phyloP scores from a whole-genome alignment of 2,113 vertebrate genomes.

The Oncorhynchus clarkii region DNA sequence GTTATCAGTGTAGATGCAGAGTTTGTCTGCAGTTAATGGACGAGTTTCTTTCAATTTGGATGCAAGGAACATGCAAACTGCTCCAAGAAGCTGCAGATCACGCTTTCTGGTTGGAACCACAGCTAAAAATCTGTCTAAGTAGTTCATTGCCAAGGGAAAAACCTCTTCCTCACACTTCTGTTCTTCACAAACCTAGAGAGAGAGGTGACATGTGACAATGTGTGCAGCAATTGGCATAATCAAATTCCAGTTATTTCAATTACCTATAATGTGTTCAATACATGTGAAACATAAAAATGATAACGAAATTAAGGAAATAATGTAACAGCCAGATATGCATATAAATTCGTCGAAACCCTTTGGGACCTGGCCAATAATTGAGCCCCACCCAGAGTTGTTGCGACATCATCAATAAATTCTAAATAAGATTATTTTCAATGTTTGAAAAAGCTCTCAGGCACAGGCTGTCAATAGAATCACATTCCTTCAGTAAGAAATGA shows the following conservation, averaged over 20 bases:
- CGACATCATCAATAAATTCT: slow-evolving; percentile 59
- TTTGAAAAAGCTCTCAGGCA: slow-evolving; percentile 43
- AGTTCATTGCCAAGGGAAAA: slow-evolving; percentile 97
- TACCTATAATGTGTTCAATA: slow-evolving; percentile 14
- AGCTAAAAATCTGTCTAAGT: slow-evolving; percentile 95
- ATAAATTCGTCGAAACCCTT: slow-evolving; percentile 65
- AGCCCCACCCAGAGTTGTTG: slow-evolving; percentile 58
- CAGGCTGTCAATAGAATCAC: slow-evolving; percentile 70
- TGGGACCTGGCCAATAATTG: slow-evolving; percentile 63
- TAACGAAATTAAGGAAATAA: slow-evolving; percentile 49
- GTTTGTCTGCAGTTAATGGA: slow-evolving; percentile 93
- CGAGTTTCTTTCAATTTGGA: slow-evolving; percentile 97
- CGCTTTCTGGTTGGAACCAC: slow-evolving; percentile 91
- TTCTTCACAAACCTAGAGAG: slow-evolving; percentile 90
- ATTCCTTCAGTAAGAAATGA: slow-evolving; percentile 82
- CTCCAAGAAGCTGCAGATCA: slow-evolving; percentile 92
- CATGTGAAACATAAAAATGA: slow-evolving; percentile 28
- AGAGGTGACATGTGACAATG: slow-evolving; percentile 34
- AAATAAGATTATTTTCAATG: slow-evolving; percentile 54
- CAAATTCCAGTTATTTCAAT: slow-evolving; percentile 14
- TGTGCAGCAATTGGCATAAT: slow-evolving; percentile 34
- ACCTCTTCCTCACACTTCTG: slow-evolving; percentile 98
- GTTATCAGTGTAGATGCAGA: slow-evolving; percentile 97
- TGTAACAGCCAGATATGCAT: slow-evolving; percentile 41
- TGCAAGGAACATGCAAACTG: slow-evolving; percentile 96